These are phyloP conservation scores for Automeris io DNA, from an alignment of 2,888 invertebrate species.

Conservation along the genomic window DNA sequence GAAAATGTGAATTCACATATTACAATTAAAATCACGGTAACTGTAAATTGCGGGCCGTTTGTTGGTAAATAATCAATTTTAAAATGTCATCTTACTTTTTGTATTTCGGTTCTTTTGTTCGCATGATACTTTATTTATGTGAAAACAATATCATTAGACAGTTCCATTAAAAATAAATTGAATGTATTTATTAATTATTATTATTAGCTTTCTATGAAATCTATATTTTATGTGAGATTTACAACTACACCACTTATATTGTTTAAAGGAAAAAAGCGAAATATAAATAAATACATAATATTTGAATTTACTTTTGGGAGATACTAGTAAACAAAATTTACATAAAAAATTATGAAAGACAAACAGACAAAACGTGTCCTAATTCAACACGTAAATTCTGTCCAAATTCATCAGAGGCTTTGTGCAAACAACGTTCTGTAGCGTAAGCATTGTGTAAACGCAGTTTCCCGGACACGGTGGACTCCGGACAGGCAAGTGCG, in stretches of 20 bases:
- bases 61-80: conserved; percentile 51
- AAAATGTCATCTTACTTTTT: conserved; percentile 26
- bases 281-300: conserved; percentile 5
- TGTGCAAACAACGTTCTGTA: conserved; percentile 48
- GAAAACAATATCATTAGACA: too few species aligned
- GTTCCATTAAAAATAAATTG: too few species aligned
- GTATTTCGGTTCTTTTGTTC: conserved; percentile 17
- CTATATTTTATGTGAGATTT: too few species aligned
- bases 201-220: too few species aligned
- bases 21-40: conserved; percentile 71
- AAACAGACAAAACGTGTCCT: conserved; percentile 42
- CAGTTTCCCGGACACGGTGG: conserved; percentile 39
- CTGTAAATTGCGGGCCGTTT: conserved; percentile 53
- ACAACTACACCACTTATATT: too few species aligned
- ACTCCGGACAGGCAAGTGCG: conserved; percentile 18
- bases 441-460: conserved; percentile 51
- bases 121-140: too few species aligned
- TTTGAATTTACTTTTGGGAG: background rate
- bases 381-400: conserved; percentile 56
- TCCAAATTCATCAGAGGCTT: conserved; percentile 60
- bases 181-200: too few species aligned
- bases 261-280: too few species aligned
- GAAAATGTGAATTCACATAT: conserved; percentile 73
- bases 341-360: conserved; percentile 30
- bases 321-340: conserved; percentile 15